phyloP scores from a whole-genome alignment of 2,888 invertebrate genomes.

The Plebejus anna region DNA sequence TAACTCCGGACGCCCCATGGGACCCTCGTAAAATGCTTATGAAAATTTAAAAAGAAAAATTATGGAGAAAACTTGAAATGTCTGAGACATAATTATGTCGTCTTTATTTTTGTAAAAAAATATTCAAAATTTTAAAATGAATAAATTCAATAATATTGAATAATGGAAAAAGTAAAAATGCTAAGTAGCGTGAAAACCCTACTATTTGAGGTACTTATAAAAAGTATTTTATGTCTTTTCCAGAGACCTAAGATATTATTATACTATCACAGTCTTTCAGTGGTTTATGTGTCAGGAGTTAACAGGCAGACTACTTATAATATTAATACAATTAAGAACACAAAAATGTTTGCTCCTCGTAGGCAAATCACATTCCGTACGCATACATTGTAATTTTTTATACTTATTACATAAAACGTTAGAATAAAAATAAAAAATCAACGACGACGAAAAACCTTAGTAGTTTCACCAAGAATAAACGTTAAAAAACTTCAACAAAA shows the following conservation, averaged over 20 bases:
- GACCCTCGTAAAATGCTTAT: slow-evolving; percentile 2
- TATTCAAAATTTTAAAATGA: neutral
- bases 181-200: too few species aligned
- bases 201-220: too few species aligned
- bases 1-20: neutral
- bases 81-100: neutral
- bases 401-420: neutral
- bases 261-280: too few species aligned
- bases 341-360: too few species aligned
- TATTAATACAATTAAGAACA: too few species aligned
- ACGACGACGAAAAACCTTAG: neutral
- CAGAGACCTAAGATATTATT: too few species aligned
- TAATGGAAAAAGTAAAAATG: neutral
- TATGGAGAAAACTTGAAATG: neutral
- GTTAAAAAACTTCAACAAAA: slow-evolving; percentile 8
- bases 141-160: neutral
- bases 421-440: neutral
- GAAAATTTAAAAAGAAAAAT: slow-evolving; percentile 16
- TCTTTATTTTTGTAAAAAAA: neutral
- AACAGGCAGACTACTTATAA: too few species aligned
- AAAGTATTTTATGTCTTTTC: too few species aligned
- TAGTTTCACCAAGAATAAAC: slow-evolving; percentile 5
- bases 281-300: too few species aligned
- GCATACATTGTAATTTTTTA: too few species aligned
- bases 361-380: too few species aligned